A percentile compares a stretch with the other conserved stretches of the same genome.
These are phyloP conservation scores for Drosophila subpulchrella DNA, from an alignment of 1,140 invertebrate genomes.

Conservation along the genomic window DNA sequence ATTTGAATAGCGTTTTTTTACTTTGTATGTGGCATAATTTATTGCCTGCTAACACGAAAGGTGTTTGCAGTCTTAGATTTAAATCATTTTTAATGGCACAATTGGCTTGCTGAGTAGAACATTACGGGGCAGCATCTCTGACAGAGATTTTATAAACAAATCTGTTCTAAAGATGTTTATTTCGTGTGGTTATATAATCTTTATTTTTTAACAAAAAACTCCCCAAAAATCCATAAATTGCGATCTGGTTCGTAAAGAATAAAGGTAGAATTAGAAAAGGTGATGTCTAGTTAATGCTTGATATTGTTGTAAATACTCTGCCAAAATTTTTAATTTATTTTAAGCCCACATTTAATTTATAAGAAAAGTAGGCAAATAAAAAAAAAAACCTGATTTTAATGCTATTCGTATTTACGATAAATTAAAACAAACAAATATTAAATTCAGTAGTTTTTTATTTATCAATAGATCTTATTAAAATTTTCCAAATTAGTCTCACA, in stretches of 20 bases:
- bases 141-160: conserved; percentile 5
- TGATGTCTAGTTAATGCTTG: background rate
- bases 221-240: conserved; percentile 25
- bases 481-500: background rate
- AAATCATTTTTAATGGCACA: conserved; percentile 50
- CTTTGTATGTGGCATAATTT: conserved; percentile 21
- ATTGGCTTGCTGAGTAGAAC: conserved; percentile 15
- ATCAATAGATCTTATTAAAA: background rate
- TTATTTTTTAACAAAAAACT: conserved; percentile 9
- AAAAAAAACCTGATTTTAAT: background rate
- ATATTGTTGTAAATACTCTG: conserved; percentile 10
- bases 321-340: background rate
- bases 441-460: background rate
- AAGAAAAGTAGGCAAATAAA: background rate
- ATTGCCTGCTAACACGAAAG: conserved; percentile 44
- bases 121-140: conserved; percentile 2
- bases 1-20: conserved; percentile 35
- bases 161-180: conserved; percentile 1
- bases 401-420: background rate
- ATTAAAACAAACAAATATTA: background rate
- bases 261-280: conserved; percentile 6
- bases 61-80: conserved; percentile 25
- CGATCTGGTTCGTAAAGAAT: background rate
- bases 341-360: background rate
- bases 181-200: conserved; percentile 12